Base-by-base conservation (phyloP, 2,888 invertebrate species). In the Parelbella ahira region DNA sequence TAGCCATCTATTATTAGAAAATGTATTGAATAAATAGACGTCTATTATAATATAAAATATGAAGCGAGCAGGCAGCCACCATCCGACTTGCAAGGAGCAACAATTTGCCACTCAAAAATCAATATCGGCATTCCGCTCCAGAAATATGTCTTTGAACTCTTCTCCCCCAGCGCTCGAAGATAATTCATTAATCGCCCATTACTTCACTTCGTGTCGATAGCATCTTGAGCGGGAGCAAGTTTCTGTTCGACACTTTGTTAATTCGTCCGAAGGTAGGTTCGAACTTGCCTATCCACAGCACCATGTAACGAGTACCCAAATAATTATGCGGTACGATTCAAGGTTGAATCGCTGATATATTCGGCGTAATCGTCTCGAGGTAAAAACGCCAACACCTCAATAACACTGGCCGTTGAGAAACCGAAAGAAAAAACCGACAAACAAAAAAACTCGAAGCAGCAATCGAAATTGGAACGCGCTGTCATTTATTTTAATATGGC, bases 111-210 rank as follows among this genome's bases (percentile, higher is more conserved):
- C 60, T 63, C 61, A 58, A 58, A 60, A 63, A 63, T 65, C 61
- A 61, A 63, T 68, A 68, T 61, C 58, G 56, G 50, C 53, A 33
- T 41, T 41, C 39, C 53, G 50, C 54, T 46, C 50, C 48, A 53
- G 59, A 63, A 63, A 63, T 67, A 69, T 68, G 68, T 65, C 69
- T 68, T 69, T 69, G 68, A 63, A 50, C 56, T 33, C 19, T 12
- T 39, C 51, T n/a, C n/a, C 49, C 50, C 37, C 37, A 25, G 30
- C 33, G 13, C 38, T 32, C 33, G 27, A n/a, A n/a, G 48, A 51
- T 51, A 47, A 50, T 52, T 50, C 44, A 52, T 48, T 53, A 51
- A 48, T 53, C 37, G 32, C 38, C 37, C 28, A 41, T 38, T 38
- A 38, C 30, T 19, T 27, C 24, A 11, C 24, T 20, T 24, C 34